Conservation (phyloP, 2,113 vertebrate species). For the Notothenia rossii region DNA sequence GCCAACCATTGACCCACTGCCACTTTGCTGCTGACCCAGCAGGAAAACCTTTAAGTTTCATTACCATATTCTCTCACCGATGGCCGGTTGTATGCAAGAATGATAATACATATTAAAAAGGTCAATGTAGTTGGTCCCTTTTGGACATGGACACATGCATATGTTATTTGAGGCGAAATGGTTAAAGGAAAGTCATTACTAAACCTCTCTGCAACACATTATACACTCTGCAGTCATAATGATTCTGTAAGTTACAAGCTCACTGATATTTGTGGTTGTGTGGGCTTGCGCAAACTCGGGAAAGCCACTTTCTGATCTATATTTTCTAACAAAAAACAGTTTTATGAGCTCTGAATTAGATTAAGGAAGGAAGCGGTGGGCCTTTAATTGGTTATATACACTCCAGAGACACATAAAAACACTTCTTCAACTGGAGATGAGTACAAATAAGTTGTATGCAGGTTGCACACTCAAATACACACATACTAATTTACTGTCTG, state of each 20-base stretch:
- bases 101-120: not conserved
- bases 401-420: not conserved
- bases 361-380: not conserved
- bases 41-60: not conserved
- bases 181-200: slow-evolving; percentile 1
- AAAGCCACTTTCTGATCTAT: not conserved
- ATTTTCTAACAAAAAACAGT: not conserved
- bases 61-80: not conserved
- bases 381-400: not conserved
- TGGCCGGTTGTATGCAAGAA: not conserved
- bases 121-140: not conserved
- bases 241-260: slow-evolving; percentile 3
- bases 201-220: slow-evolving; percentile 7
- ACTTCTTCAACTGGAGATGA: not conserved
- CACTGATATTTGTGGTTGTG: not conserved
- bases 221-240: not conserved
- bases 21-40: slow-evolving; percentile 2
- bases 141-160: not conserved
- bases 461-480: not conserved
- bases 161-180: not conserved
- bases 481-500: not conserved
- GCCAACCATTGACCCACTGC: not conserved
- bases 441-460: too few species aligned
- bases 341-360: not conserved
- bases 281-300: not conserved